Evolutionary conservation across 92 coral and sea anemone genomes (phyloP).

Genomic region (Porites rus): DNA sequence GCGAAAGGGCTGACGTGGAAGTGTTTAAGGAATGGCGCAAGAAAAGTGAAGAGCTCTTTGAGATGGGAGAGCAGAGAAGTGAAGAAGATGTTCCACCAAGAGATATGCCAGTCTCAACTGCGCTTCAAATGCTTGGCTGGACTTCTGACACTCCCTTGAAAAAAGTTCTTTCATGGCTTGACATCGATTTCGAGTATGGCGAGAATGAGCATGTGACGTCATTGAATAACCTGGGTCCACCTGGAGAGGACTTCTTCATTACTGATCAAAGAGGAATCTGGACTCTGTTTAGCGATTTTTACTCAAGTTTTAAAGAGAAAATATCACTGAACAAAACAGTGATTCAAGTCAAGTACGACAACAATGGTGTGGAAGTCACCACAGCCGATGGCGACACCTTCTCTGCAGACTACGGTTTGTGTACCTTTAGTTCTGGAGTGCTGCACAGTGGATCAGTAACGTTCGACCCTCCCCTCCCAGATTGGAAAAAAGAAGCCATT

Average conservation of each 20-base stretch:
- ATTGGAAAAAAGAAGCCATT: conserved; percentile 15
- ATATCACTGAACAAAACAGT: not conserved
- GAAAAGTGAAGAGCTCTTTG: not conserved
- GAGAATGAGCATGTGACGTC: not conserved
- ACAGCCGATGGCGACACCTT: conserved; percentile 5
- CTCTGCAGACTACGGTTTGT: conserved; percentile 3
- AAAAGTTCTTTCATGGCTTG: conserved; percentile 1
- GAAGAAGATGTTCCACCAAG: not conserved
- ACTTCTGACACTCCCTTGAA: conserved; percentile 7
- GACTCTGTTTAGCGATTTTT: not conserved
- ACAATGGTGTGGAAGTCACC: conserved; percentile 7
- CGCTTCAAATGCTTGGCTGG: not conserved
- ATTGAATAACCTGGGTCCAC: not conserved
- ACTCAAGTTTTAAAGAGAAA: not conserved
- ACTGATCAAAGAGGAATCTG: conserved; percentile 1
- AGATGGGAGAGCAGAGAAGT: not conserved
- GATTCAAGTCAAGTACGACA: not conserved
- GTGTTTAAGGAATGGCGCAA: not conserved
- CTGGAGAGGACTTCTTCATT: conserved; percentile 1
- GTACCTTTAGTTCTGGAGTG: conserved; percentile 2
- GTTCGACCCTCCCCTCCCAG: conserved; percentile 6
- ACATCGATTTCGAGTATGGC: conserved; percentile 17
- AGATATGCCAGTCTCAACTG: not conserved
- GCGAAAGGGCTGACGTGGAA: not conserved
- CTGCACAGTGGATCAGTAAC: not conserved